These are phyloP conservation scores for Scatophagus argus DNA, from an alignment of 2,113 vertebrate genomes.

Conservation along the genomic window DNA sequence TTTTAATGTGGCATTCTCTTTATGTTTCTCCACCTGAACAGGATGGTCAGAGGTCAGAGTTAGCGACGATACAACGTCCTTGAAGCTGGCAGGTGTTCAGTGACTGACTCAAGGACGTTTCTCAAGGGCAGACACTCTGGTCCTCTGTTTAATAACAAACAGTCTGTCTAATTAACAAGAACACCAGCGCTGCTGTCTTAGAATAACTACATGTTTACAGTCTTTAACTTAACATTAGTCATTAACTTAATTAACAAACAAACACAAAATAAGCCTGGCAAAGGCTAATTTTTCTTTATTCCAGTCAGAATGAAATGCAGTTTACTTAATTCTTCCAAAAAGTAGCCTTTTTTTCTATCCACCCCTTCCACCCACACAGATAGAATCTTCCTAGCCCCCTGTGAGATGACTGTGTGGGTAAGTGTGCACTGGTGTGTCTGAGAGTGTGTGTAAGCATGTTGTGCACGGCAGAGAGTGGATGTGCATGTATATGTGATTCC, in stretches of 20 bases:
- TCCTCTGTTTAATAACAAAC: slow-evolving; percentile 13
- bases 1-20: background rate
- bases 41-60: slow-evolving; percentile 37
- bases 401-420: background rate
- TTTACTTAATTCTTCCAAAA: background rate
- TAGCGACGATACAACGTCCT: background rate
- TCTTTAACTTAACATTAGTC: background rate
- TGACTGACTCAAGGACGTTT: slow-evolving; percentile 30
- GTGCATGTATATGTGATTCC: slow-evolving; percentile 28
- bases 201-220: background rate
- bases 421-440: slow-evolving; percentile 30
- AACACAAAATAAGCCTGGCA: background rate
- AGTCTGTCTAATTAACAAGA: slow-evolving; percentile 8
- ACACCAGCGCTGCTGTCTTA: slow-evolving; percentile 6
- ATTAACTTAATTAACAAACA: slow-evolving; percentile 8
- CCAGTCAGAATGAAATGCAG: background rate
- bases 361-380: background rate
- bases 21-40: slow-evolving; percentile 30
- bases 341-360: slow-evolving; percentile 5
- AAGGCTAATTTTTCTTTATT: slow-evolving; percentile 13
- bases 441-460: slow-evolving; percentile 38
- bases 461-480: slow-evolving; percentile 26
- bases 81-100: slow-evolving; percentile 39
- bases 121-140: slow-evolving; percentile 27
- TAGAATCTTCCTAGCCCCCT: background rate